A percentile compares a stretch with the other conserved stretches of the same genome.
phyloP scores from a whole-genome alignment of 1,140 invertebrate species.

The Lasioglossum albipes region DNA sequence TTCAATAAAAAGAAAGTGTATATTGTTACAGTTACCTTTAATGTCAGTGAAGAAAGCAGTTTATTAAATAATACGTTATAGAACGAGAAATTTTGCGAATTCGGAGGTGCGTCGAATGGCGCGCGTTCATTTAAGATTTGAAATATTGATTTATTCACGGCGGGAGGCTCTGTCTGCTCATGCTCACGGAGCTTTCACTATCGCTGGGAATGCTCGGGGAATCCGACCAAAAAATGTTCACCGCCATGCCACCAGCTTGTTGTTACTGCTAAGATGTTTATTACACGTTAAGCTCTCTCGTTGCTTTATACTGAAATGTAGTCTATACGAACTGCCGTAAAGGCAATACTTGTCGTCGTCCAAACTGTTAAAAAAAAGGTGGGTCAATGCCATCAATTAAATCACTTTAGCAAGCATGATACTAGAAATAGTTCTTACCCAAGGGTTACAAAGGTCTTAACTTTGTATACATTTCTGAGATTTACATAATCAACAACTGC shows the following conservation, averaged over 20 bases:
- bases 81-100: not conserved
- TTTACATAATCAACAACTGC: not conserved
- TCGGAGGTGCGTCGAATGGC: not conserved
- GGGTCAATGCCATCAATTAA: constrained; percentile 18
- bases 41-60: not conserved
- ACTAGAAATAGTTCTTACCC: not conserved
- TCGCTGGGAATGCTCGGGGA: constrained; percentile 35
- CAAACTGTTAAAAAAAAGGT: constrained; percentile 68
- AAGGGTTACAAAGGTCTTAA: not conserved
- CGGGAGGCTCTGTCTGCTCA: constrained; percentile 64
- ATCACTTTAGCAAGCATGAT: not conserved
- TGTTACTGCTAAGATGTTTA: constrained; percentile 72
- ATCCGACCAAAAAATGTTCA: constrained; percentile 64
- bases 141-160: constrained; percentile 74
- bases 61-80: not conserved
- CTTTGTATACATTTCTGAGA: not conserved
- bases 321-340: constrained; percentile 72
- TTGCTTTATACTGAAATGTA: constrained; percentile 73
- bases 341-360: constrained; percentile 63
- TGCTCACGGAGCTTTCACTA: constrained; percentile 64
- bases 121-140: constrained; percentile 47
- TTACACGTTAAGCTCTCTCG: constrained; percentile 66
- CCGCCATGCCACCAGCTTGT: constrained; percentile 68
- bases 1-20: too few relatives aligned
- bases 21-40: too few relatives aligned